phyloP scores from a whole-genome alignment of 2,113 vertebrate genomes.

The Phodopus roborovskii region DNA sequence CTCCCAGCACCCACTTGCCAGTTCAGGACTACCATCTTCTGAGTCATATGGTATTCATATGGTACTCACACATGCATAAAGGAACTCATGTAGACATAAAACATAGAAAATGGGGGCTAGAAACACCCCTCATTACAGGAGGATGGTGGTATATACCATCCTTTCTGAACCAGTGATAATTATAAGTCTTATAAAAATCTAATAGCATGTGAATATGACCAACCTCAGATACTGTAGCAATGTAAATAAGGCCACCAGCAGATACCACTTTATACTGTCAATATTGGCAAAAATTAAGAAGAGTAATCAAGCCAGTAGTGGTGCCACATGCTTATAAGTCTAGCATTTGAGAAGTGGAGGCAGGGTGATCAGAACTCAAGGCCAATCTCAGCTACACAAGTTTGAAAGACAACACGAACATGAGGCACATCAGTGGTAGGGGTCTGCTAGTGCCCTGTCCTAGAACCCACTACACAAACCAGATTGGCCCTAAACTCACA shows the following conservation, averaged over 20 bases:
- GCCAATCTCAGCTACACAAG: neutral
- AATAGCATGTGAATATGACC: neutral
- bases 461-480: neutral
- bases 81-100: neutral
- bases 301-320: neutral
- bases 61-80: neutral
- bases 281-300: conserved; percentile 12
- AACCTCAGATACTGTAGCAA: neutral
- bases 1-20: neutral
- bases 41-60: neutral
- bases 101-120: neutral
- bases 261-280: conserved; percentile 23
- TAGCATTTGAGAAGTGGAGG: neutral
- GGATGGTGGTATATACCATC: neutral
- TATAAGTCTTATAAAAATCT: neutral
- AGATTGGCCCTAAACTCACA: neutral
- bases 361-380: neutral
- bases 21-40: neutral
- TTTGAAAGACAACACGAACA: neutral
- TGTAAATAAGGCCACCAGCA: neutral
- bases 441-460: neutral
- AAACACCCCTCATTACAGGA: neutral
- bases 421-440: neutral
- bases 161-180: neutral
- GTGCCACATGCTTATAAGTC: neutral